Conservation (phyloP, 1,140 invertebrate genomes). For the Habropoda laboriosa region DNA sequence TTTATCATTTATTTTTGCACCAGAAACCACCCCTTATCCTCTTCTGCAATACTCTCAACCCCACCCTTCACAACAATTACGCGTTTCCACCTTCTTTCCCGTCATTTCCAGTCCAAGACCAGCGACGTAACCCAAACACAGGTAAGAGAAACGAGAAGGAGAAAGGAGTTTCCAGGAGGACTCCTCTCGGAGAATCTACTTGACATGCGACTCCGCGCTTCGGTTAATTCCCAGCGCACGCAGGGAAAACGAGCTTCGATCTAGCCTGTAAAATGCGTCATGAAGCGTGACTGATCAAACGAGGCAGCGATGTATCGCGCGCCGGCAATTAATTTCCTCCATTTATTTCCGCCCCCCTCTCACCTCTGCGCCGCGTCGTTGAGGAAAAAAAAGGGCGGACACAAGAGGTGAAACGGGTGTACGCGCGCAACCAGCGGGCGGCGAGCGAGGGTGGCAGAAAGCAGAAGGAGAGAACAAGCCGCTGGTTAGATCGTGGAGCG, state of each 20-base stretch:
- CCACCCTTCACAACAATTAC: no score
- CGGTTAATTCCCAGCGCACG: slow-evolving; percentile 41
- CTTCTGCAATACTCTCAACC: no score
- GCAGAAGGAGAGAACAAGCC: neutral
- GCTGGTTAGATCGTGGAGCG: neutral
- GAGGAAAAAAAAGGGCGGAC: slow-evolving; percentile 45
- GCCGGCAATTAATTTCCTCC: slow-evolving; percentile 67
- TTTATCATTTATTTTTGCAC: no score
- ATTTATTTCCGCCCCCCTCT: slow-evolving; percentile 59
- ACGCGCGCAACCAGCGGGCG: no score
- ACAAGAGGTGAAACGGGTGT: neutral
- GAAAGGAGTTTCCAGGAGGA: no score
- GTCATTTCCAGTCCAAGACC: no score
- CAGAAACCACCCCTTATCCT: no score
- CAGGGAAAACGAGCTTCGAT: slow-evolving; percentile 52
- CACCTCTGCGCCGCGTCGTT: no score
- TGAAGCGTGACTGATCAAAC: slow-evolving; percentile 61
- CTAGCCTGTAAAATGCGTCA: slow-evolving; percentile 29
- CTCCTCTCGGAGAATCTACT: neutral
- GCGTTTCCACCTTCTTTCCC: no score
- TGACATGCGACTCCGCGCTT: slow-evolving; percentile 4
- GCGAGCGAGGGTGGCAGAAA: neutral
- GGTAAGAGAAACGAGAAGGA: no score
- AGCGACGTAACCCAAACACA: no score
- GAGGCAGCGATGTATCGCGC: slow-evolving; percentile 51